These are phyloP conservation scores for Tipula helvola DNA, from an alignment of 2,888 invertebrate genomes.

Conservation along the genomic window DNA sequence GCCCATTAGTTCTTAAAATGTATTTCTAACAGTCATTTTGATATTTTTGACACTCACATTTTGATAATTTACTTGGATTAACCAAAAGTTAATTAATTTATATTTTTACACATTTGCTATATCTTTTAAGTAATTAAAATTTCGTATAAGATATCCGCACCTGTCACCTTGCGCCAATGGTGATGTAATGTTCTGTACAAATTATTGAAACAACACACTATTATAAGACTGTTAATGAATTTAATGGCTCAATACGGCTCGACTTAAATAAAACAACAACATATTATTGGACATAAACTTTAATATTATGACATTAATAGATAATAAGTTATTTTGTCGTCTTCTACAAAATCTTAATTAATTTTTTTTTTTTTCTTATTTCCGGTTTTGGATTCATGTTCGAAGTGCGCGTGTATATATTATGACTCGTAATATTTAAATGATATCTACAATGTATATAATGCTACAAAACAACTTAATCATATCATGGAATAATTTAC, in stretches of 20 bases:
- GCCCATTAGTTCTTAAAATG: no score
- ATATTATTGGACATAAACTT: not conserved
- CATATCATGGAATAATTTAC: not conserved
- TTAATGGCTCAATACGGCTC: not conserved
- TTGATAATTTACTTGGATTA: no score
- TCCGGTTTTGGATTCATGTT: not conserved
- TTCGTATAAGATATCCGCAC: not conserved
- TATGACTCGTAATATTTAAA: no score
- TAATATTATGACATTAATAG: not conserved
- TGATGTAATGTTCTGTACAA: not conserved
- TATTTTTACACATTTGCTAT: not conserved
- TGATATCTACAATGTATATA: not conserved
- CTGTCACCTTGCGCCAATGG: not conserved
- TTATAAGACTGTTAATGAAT: not conserved
- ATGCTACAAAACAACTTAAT: not conserved
- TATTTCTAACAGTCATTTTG: no score
- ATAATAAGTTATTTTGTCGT: not conserved
- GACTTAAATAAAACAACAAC: not conserved
- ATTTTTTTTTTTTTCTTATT: not conserved
- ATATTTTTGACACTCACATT: no score
- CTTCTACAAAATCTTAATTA: not conserved
- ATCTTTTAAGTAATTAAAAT: not conserved
- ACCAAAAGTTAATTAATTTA: no score
- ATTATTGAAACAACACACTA: not conserved
- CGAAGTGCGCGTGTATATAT: not conserved